Evolutionary conservation across 2,888 invertebrate genomes (phyloP).

Genomic region (Leucophenga maculata): DNA sequence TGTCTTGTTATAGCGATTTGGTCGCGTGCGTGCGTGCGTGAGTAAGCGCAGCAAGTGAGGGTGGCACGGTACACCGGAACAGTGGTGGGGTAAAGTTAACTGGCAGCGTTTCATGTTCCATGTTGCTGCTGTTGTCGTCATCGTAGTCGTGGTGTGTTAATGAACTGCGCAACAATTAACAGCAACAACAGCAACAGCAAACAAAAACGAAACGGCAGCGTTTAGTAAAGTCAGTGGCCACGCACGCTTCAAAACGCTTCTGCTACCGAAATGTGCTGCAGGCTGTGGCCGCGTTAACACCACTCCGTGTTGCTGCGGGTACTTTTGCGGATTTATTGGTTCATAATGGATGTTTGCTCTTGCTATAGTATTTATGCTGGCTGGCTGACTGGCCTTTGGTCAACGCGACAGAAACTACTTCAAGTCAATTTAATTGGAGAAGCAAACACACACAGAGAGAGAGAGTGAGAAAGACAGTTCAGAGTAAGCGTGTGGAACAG

Average conservation of each 20-base stretch:
- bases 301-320: constrained; percentile 50
- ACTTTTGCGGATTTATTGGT: constrained; percentile 59
- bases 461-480: background rate
- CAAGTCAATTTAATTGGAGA: constrained; percentile 63
- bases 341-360: constrained; percentile 42
- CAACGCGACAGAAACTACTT: constrained; percentile 33
- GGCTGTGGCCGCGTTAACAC: background rate
- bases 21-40: constrained; percentile 17
- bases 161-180: constrained; percentile 63
- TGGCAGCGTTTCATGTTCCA: constrained; percentile 3
- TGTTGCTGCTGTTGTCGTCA: constrained; percentile 32
- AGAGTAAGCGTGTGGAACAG: too few relatives aligned
- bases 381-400: constrained; percentile 41
- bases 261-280: background rate
- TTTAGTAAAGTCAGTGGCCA: constrained; percentile 53
- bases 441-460: constrained; percentile 35
- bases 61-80: constrained; percentile 32
- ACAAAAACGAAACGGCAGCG: constrained; percentile 42
- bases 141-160: constrained; percentile 46
- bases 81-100: constrained; percentile 12
- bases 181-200: constrained; percentile 38
- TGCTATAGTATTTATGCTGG: background rate
- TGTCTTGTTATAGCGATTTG: background rate
- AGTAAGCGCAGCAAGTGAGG: constrained; percentile 14
- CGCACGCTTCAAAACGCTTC: constrained; percentile 34